A percentile compares a stretch with the other conserved stretches of the same genome.
Evolutionary conservation across 2,113 vertebrate species (phyloP).

Genomic region (Equus przewalskii): DNA sequence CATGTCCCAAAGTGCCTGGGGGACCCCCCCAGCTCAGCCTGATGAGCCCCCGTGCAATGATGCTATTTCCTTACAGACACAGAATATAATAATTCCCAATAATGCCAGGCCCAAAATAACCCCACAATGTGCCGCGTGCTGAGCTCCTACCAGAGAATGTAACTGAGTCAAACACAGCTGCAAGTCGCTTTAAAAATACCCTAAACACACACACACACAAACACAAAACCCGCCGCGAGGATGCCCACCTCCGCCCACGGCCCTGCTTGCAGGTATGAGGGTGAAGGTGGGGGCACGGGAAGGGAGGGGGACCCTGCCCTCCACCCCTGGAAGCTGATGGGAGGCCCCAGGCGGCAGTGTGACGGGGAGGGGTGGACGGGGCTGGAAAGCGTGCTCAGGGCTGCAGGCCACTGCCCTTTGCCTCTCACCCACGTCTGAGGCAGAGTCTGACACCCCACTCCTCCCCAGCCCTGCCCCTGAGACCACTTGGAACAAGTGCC

Average conservation of each 20-base stretch:
- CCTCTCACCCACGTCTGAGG: background rate
- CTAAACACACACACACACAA: constrained; percentile 21
- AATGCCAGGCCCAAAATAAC: constrained; percentile 75
- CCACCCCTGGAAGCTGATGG: background rate
- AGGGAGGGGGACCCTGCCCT: background rate
- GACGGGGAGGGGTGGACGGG: accelerated
- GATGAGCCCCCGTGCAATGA: background rate
- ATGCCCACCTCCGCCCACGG: background rate
- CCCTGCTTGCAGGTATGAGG: background rate
- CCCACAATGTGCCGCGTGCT: background rate
- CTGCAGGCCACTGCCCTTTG: background rate
- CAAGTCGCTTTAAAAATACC: constrained; percentile 73
- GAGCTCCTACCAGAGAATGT: background rate
- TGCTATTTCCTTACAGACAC: constrained; percentile 23
- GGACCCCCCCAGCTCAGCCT: background rate
- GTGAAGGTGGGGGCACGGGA: background rate
- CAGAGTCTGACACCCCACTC: background rate
- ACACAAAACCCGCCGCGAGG: background rate
- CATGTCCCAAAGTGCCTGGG: accelerated
- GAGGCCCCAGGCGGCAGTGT: too few relatives aligned
- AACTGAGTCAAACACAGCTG: constrained; percentile 66
- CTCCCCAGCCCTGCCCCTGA: background rate
- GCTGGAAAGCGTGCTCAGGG: accelerated
- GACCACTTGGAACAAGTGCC: background rate
- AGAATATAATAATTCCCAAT: constrained; percentile 74